Evolutionary conservation across 2,888 invertebrate genomes (phyloP).

Genomic region (Bellardia bayeri): DNA sequence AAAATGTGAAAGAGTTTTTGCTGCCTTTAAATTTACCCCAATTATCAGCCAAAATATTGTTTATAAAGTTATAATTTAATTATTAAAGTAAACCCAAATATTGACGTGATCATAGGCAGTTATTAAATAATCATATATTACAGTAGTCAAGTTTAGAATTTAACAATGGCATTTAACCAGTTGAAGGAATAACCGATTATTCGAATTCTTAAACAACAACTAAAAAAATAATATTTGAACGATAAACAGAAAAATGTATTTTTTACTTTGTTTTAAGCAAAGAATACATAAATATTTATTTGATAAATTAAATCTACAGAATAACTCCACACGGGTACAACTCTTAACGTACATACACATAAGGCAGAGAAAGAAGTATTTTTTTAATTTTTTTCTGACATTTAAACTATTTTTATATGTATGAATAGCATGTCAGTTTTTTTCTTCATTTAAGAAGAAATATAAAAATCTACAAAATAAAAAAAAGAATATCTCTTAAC

Average conservation of each 20-base stretch:
- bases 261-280: neutral
- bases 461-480: conserved; percentile 33
- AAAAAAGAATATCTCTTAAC: conserved; percentile 16
- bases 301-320: neutral
- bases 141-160: neutral
- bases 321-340: neutral
- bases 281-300: no score
- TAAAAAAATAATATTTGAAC: neutral
- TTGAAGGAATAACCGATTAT: neutral
- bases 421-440: conserved; percentile 49
- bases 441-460: conserved; percentile 7
- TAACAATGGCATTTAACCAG: neutral
- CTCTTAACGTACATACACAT: neutral
- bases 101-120: neutral
- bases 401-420: conserved; percentile 10
- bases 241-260: neutral
- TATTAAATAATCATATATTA: conserved; percentile 1
- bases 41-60: no score
- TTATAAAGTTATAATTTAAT: neutral
- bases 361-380: neutral
- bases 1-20: no score
- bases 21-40: no score
- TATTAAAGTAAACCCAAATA: neutral
- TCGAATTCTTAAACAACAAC: neutral
- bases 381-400: neutral